Conservation (phyloP, 2,113 vertebrate species). For the Mixornis gularis region DNA sequence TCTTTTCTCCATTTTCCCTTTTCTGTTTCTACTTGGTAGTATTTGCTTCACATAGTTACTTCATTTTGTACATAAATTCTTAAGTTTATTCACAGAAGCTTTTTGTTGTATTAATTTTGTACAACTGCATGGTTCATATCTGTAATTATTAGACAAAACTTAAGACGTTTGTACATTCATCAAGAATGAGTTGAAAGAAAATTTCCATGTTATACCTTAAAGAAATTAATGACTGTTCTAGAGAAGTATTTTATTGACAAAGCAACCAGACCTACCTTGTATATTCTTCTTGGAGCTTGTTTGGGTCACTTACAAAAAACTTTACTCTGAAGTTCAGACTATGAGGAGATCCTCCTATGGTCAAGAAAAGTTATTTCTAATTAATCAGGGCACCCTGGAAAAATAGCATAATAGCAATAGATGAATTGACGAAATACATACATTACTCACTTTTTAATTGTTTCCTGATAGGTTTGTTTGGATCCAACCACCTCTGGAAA, state of each 20-base stretch:
- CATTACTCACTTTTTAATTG: constrained; percentile 95
- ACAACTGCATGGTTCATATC: background rate
- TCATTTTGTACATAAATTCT: background rate
- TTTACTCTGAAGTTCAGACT: constrained; percentile 97
- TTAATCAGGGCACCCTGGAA: constrained; percentile 62
- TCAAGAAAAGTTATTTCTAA: constrained; percentile 61
- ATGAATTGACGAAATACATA: constrained; percentile 51
- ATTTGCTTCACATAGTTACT: background rate
- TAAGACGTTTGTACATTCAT: background rate
- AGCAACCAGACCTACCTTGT: constrained; percentile 81
- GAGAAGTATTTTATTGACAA: background rate
- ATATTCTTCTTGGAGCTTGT: constrained; percentile 98
- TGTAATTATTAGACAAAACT: background rate
- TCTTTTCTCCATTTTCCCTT: background rate
- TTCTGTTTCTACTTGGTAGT: background rate
- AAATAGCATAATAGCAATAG: constrained; percentile 13
- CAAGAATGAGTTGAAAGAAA: background rate
- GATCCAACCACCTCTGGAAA: constrained; percentile 96
- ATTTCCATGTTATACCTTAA: background rate
- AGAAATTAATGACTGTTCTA: background rate
- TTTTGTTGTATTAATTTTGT: background rate
- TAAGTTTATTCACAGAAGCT: background rate
- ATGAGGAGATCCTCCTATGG: constrained; percentile 92
- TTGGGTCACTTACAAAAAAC: constrained; percentile 95
- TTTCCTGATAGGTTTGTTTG: constrained; percentile 97